phyloP scores from a whole-genome alignment of 37 sponge, comb jelly and placozoan genomes.

The Aplysina aerophoba region DNA sequence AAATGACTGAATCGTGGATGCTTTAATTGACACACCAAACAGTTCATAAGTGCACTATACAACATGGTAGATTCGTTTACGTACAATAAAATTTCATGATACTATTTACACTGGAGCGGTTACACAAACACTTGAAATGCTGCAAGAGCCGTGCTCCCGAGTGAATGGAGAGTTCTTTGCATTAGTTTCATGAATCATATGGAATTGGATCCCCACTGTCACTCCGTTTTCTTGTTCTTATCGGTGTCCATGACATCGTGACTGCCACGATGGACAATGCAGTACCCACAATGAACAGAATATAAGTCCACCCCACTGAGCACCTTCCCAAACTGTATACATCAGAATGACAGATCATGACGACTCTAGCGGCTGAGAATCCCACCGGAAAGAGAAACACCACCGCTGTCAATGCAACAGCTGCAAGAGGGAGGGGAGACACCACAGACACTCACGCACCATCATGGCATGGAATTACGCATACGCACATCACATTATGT shows the following conservation, averaged over 20 bases:
- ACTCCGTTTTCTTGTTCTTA: conserved; percentile 50
- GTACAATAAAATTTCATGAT: too few species aligned
- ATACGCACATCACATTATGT: neutral
- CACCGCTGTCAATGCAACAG: neutral
- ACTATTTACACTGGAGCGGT: too few species aligned
- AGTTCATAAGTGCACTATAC: too few species aligned
- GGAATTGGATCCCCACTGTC: conserved; percentile 10
- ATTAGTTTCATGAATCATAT: neutral
- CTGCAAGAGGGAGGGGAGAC: neutral
- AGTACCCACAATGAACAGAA: conserved; percentile 61
- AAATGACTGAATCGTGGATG: too few species aligned
- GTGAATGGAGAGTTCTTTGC: too few species aligned
- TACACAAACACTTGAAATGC: too few species aligned
- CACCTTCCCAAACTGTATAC: conserved; percentile 49
- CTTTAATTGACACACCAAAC: too few species aligned
- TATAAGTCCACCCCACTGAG: conserved; percentile 74
- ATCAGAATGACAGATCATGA: conserved; percentile 34
- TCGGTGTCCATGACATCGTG: conserved; percentile 62
- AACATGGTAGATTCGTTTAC: too few species aligned
- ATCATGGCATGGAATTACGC: too few species aligned
- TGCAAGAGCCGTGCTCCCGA: too few species aligned
- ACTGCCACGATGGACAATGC: conserved; percentile 47
- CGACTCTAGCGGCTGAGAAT: conserved; percentile 32
- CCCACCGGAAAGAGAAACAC: conserved; percentile 81
- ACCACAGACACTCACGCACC: too few species aligned